Conservation (phyloP, 2,888 invertebrate species). For the Sinotaia quadrata region DNA sequence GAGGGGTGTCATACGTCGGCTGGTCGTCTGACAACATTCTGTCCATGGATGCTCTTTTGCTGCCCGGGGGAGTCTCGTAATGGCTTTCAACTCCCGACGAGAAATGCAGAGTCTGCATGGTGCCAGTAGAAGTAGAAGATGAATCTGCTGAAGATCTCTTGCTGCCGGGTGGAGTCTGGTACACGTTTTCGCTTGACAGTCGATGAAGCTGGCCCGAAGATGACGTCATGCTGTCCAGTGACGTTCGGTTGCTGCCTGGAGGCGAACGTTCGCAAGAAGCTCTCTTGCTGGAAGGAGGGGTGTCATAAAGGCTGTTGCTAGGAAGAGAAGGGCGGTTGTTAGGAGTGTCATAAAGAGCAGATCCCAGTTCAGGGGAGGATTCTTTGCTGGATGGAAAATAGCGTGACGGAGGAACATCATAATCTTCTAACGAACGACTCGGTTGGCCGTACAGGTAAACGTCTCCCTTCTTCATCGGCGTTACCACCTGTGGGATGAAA, state of each 20-base stretch:
- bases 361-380: neutral
- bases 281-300: constrained; percentile 48
- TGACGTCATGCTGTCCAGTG: constrained; percentile 27
- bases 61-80: constrained; percentile 39
- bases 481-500: constrained; percentile 43
- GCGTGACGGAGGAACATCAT: constrained; percentile 58
- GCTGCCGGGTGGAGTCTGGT: constrained; percentile 37
- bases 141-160: constrained; percentile 30
- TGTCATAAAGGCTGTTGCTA: constrained; percentile 46
- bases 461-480: constrained; percentile 42
- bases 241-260: constrained; percentile 35
- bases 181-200: constrained; percentile 9
- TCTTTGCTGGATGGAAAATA: constrained; percentile 23
- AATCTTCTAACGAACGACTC: constrained; percentile 44
- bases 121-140: too few relatives aligned
- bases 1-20: constrained; percentile 41
- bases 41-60: constrained; percentile 38
- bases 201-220: neutral
- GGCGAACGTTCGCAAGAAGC: constrained; percentile 38
- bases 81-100: constrained; percentile 17
- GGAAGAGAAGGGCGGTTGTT: constrained; percentile 30
- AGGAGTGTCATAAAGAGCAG: constrained; percentile 34
- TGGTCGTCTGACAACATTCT: constrained; percentile 33
- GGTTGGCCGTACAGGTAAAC: constrained; percentile 34
- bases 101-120: constrained; percentile 9